These are phyloP conservation scores for Magallana angulata DNA, from an alignment of 1,140 invertebrate species.

Conservation along the genomic window DNA sequence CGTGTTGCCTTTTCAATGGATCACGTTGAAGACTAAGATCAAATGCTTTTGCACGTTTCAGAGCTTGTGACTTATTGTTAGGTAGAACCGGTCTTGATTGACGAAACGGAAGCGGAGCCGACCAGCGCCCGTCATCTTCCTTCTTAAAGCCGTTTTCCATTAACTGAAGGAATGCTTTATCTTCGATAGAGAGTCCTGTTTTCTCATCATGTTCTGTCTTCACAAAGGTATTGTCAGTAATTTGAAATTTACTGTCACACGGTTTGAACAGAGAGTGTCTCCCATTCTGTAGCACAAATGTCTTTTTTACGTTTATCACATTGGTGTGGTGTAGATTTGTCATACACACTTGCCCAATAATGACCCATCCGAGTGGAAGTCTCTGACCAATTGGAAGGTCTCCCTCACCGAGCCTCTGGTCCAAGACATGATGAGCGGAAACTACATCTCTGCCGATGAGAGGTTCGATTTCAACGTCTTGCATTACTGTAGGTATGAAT, in stretches of 20 bases:
- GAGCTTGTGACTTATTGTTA: conserved; percentile 33
- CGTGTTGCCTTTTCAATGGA: conserved; percentile 4
- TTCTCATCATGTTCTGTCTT: conserved; percentile 52
- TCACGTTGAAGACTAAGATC: conserved; percentile 24
- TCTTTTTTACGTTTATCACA: conserved; percentile 10
- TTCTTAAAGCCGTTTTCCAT: conserved; percentile 36
- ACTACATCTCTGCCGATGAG: too few relatives aligned
- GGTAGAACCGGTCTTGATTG: background rate
- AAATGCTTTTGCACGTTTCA: conserved; percentile 36
- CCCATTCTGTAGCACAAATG: conserved; percentile 19
- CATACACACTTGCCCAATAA: background rate
- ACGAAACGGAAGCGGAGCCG: conserved; percentile 48
- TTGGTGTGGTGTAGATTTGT: background rate
- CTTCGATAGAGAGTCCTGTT: background rate
- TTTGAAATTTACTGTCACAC: conserved; percentile 29
- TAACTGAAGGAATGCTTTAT: conserved; percentile 30
- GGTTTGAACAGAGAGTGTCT: background rate
- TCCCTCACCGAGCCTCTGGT: too few relatives aligned
- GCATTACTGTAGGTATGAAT: conserved; percentile 8
- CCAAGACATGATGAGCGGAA: too few relatives aligned
- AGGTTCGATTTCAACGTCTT: conserved; percentile 3
- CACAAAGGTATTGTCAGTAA: background rate
- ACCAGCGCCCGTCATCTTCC: conserved; percentile 39
- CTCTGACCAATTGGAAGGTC: too few relatives aligned
- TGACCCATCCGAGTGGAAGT: too few relatives aligned